These are phyloP conservation scores for Calycopis cecrops DNA, from an alignment of 1,140 invertebrate species.

Conservation along the genomic window DNA sequence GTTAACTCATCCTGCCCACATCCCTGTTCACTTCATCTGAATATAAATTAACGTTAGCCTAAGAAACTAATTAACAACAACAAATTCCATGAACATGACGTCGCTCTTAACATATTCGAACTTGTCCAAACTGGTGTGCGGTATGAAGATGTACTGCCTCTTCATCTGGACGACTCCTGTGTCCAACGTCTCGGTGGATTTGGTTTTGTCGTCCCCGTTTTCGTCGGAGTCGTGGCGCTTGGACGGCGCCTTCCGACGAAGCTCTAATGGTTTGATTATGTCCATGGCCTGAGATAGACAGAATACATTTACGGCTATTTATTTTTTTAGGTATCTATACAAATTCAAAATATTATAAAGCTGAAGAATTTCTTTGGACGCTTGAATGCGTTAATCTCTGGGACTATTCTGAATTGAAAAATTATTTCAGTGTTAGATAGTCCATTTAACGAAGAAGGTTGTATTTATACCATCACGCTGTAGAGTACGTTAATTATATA, in stretches of 20 bases:
- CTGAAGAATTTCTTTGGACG: too few relatives aligned
- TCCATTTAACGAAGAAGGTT: too few relatives aligned
- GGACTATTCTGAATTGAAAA: too few relatives aligned
- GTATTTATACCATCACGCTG: too few relatives aligned
- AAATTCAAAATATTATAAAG: too few relatives aligned
- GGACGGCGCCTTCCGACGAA: conserved; percentile 55
- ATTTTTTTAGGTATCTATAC: too few relatives aligned
- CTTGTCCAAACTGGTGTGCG: conserved; percentile 79
- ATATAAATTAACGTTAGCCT: too few relatives aligned
- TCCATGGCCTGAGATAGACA: conserved; percentile 60
- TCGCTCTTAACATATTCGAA: conserved; percentile 80
- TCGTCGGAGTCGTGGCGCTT: conserved; percentile 52
- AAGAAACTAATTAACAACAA: conserved; percentile 34
- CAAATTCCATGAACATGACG: conserved; percentile 80
- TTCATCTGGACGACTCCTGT: conserved; percentile 62
- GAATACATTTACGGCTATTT: neutral
- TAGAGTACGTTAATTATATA: too few relatives aligned
- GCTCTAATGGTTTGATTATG: conserved; percentile 64
- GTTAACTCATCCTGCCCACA: too few relatives aligned
- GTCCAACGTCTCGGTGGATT: conserved; percentile 49
- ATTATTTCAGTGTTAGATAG: too few relatives aligned
- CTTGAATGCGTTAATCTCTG: too few relatives aligned
- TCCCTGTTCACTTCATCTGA: neutral
- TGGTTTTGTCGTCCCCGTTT: conserved; percentile 37
- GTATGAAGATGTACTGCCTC: conserved; percentile 83